These are phyloP conservation scores for Cercocebus atys DNA, from an alignment of 2,113 vertebrate genomes.

Conservation along the genomic window DNA sequence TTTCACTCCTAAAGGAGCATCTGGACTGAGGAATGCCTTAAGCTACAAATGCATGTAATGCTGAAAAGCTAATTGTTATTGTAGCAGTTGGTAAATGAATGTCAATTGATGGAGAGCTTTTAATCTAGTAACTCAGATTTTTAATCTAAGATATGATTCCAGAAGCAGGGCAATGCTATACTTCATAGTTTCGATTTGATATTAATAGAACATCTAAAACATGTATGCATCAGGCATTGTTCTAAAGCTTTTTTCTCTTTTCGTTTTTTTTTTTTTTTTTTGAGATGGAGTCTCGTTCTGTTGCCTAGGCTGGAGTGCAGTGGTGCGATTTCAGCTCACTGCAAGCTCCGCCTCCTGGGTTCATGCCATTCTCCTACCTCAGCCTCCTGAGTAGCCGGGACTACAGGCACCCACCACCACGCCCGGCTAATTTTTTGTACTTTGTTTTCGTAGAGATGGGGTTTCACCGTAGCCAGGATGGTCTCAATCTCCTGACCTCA, in stretches of 20 bases:
- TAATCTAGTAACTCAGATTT: constrained; percentile 16
- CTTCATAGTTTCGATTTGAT: neutral
- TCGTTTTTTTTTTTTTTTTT: too few species aligned
- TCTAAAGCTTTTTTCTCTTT: neutral
- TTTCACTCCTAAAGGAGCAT: neutral
- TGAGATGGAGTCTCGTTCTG: too few species aligned
- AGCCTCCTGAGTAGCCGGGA: too few species aligned
- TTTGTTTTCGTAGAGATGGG: too few species aligned
- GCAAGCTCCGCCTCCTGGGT: too few species aligned
- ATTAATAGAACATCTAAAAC: neutral
- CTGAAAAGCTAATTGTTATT: neutral
- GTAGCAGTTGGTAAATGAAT: neutral
- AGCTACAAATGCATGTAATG: neutral
- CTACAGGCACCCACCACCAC: too few species aligned
- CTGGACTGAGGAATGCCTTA: neutral
- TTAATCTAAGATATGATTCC: neutral
- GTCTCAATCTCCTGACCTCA: too few species aligned
- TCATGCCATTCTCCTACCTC: too few species aligned
- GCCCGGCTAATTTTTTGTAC: too few species aligned
- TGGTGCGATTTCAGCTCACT: too few species aligned
- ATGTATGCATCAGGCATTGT: neutral
- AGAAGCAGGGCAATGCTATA: neutral
- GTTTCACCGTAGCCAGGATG: too few species aligned
- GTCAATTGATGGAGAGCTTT: neutral
- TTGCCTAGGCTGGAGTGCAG: too few species aligned